Base-by-base conservation (phyloP, 2,888 invertebrate genomes). In the Heliconius erato region DNA sequence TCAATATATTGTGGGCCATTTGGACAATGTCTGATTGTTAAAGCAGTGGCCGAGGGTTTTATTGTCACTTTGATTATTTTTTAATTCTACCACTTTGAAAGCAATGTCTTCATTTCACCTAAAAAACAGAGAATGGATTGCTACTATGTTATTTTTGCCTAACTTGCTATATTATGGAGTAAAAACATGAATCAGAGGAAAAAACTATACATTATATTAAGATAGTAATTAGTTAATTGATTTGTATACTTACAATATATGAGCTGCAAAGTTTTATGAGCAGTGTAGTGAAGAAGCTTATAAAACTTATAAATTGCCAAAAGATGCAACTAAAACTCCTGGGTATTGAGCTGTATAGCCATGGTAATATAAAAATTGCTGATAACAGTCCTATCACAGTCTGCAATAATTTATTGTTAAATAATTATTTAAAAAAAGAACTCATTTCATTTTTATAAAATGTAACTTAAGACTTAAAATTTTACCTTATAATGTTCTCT, bases 271-370 rank as follows among this genome's bases (percentile, higher is more conserved):
- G 91, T 83, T 91, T 93, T 82, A 97, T 96, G 54, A 97, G 93
- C 76, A 96, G 91, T 44, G 94, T 94, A 12, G 96, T 94, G n/a
- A 96, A 93, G 72, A 92, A 90, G 84, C 94, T 93, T 76, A 96
- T 90, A 81, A 96, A 93, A 80, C 92, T 92, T 84, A 93, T 92
- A 54, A 96, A 87, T 84, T 96, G 96, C 96, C 97, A 97, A 87
- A 97, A 92, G 28, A 97, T 89, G 81, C 96, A 96, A 44, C 96
- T 95, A 67, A 97, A 92, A 84, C 97, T 94, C 83, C 96, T 96
- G 9, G 98, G 98, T 32, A 98, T 97, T 80, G 98, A 97, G 89
- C 97, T 96, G 93, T 98, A 98, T 80, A 98, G 88, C 89, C 97
- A 92, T 86, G 97, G 96, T 40, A 97, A 86, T 35, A 96, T 91